Base-by-base conservation (phyloP, 2,797 vertebrate species). In the Sebastes nivosus region DNA sequence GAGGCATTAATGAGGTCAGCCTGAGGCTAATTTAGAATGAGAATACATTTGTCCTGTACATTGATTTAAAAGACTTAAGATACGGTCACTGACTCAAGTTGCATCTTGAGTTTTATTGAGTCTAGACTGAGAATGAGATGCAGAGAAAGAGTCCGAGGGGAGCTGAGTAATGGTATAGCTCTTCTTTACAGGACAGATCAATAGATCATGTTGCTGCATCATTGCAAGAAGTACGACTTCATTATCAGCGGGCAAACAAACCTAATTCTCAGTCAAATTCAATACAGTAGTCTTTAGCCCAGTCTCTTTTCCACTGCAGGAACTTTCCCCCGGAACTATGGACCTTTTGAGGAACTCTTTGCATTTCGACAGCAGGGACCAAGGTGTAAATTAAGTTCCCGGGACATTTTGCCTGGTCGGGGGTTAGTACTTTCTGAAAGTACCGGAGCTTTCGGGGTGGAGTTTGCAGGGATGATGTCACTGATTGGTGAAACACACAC, bases 1-100 rank as follows among this genome's bases (percentile, higher is more conserved):
- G 42, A 80, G 54, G 34, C 27, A 32, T 72, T 78, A 74, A 60
- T 67, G 67, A 76, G 70, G 78, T 85, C 72, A 57, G 38, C 18
- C 57, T 0, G 54, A 77, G 81, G 83, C 55, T 79, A 77, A 84
- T 63, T 63, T 67, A 54, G 79, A 71, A 81, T 25, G 18, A 67
- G 72, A 80, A 68, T 68, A 50, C n/a, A 74, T 75, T 12, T 52
- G 30, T 61, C 29, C 22, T 27, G 22, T 64, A 65, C 8, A 38
- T 54, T 74, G 60, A 85, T 67, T 80, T 50, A 52, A 55, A 78
- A 67, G 13, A 36, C 20, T 75, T 3, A 34, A 72, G 12, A 50
- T 38, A 6, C 7, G 59, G 67, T 65, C 25, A 14, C 6, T 52
- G 61, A 74, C 50, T 52, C 46, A 50, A 67, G 76, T 46, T 10